Evolutionary conservation across 2,888 invertebrate species (phyloP), one percentile per base, ranked within the genome.

Genomic region (Sipha maydis): DNA sequence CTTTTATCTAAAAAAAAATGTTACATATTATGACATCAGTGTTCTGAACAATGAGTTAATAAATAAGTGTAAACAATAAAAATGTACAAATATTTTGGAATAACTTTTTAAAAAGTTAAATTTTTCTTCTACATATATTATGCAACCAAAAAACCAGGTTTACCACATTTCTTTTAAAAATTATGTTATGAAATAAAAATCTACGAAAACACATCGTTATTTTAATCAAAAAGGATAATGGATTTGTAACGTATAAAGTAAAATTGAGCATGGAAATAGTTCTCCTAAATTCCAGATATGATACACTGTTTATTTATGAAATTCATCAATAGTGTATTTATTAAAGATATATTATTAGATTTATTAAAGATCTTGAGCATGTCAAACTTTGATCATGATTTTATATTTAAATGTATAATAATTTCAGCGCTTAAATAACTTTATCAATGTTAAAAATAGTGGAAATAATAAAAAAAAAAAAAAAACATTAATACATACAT

Each of bases 351-450:
- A 67, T 38, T 56, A 80, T n/a, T n/a, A n/a, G n/a, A n/a, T n/a
- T n/a, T n/a, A n/a, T n/a, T n/a, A n/a, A n/a, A n/a, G n/a, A n/a
- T 80, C 41, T 80, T 80, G 80, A 67, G 67, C 61, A 80, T 79
- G 21, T 79, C 31, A 0, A 79, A 79, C 1, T 21, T 61, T 61
- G 61, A 25, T 61, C 61, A 21, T 61, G 8, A 25, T 61, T 61
- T 61, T 25, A 25, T 17, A 31, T 79, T 28, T 48, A 48, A 28
- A 77, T 77, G 7, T 19, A 9, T 48, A 17, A 79, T 61, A 14
- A 79, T 21, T 25, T 14, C n/a, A 14, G n/a, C 38, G 61, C 34
- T 25, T 56, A 56, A 48, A 61, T 54, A 25, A 79, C 31, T 14
- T 79, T 79, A 34, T 67, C 28, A 82, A n/a, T 82, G 28, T 31